Base-by-base conservation (phyloP, 2,888 invertebrate genomes). In the Bellardia bayeri region DNA sequence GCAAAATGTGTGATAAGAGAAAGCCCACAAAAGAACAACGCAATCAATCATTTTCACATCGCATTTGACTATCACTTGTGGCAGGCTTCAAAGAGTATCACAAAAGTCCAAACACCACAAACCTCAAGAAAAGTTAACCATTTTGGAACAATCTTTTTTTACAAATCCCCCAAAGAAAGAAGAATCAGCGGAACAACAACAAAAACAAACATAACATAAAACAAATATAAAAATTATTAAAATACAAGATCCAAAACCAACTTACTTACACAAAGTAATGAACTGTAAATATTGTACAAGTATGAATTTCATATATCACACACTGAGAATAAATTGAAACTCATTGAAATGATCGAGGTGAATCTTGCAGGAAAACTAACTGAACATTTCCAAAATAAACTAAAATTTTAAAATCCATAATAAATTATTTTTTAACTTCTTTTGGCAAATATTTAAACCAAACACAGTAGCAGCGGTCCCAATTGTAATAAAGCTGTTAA, bases 1-100 rank as follows among this genome's bases (percentile, higher is more conserved):
- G 54, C 63, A 64, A 78, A 76, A 71, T 54, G 3, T 45, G 3
- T 69, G 75, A 76, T 68, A 82, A 76, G 61, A 75, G 45, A 68
- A 61, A 79, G 37, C 37, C 37, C 14, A 4, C 2, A 40, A 58
- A 14, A 54, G 40, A 8, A 30, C 40, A 72, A 74, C 66, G 4
- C 5, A 16, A 8, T 40, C 51, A 64, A n/a, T n/a, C 40, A 23
- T 4, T 54, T 37, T 33, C 63, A 63, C 63, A 37, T 13, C 37
- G 14, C 6, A 37, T 40, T 63, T 63, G 37, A n/a, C 37, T 40
- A 37, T 63, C 37, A 37, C 37, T 63, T 14, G 63, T 63, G 8
- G n/a, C 14, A 63, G 63, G 63, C 33, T 40, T 63, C 14, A 63
- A 7, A 63, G 37, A 63, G n/a, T 37, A 3, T n/a, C n/a, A 7